Evolutionary conservation across 2,113 vertebrate genomes (phyloP), one percentile per base, ranked within the genome.

Genomic region (Axis porcinus): DNA sequence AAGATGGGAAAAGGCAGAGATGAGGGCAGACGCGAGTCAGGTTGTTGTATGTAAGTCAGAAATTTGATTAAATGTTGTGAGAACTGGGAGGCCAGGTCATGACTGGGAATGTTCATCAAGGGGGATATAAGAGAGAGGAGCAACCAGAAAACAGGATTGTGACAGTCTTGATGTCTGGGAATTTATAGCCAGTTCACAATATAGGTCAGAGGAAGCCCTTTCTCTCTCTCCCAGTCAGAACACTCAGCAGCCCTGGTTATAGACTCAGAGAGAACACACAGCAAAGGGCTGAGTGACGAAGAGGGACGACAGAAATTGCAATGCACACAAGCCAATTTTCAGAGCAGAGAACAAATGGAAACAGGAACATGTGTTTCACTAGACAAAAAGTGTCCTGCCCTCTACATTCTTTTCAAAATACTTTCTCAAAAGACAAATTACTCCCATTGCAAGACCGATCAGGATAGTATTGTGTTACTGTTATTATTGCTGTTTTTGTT

Each of bases 181-280:
- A 54, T 54, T 11, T 70, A 52, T 25, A 58, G 60, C 40, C 58
- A 36, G 11, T 94, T 30, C 43, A 36, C 36, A 27, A 6, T 5
- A 21, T 0, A 36, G n/a, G 17, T 25, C n/a, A 7, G 5, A 76
- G 28, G 19, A 55, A 62, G 1, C 1, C 4, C 43, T 74, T 45
- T 36, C 25, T 84, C 33, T 62, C 13, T 14, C 54, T 74, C 36
- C 21, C 17, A 55, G 36, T 55, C 54, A 33, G 87, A 62, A 54
- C 19, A 57, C 70, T 74, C 45, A 74, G 40, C 4, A 33, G 19
- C 21, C 15, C 40, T n/a, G 5, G 5, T 14, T n/a, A 28, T 2
- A n/a, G 60, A 17, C 30, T 86, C 60, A 14, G 30, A 52, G 45
- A 12, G 25, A 86, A 57, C 0, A 47, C 36, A 64, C 67, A 50